Percentiles rank a stretch among this genome's conserved stretches.
Conservation (phyloP, 2,797 vertebrate species). For the Mormyrops boulengeri region DNA sequence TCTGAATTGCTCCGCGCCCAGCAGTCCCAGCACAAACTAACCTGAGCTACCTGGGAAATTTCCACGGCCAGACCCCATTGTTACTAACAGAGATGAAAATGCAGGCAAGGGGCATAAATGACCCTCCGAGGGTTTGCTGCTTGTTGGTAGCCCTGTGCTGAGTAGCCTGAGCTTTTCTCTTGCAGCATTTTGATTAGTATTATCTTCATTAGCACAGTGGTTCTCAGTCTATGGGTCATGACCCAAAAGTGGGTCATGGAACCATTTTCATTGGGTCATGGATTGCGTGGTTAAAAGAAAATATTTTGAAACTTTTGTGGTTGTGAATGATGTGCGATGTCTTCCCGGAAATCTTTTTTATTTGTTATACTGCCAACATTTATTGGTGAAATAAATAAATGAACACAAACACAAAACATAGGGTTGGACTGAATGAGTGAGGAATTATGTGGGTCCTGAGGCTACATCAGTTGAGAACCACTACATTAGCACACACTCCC, state of each 20-base stretch:
- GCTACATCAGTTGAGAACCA: too few relatives aligned
- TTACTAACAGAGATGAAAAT: neutral
- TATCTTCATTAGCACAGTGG: neutral
- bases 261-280: neutral
- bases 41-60: constrained; percentile 2
- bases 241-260: neutral
- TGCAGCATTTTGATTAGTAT: neutral
- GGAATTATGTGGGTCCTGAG: neutral
- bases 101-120: neutral
- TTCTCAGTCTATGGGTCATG: neutral
- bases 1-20: neutral
- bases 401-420: neutral
- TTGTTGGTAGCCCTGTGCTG: neutral
- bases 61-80: neutral
- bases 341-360: neutral
- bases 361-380: neutral
- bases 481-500: neutral
- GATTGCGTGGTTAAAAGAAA: neutral
- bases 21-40: neutral
- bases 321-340: neutral
- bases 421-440: neutral
- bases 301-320: neutral
- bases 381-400: neutral
- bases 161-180: neutral
- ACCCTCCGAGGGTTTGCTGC: neutral